These are phyloP conservation scores for Limnephilus auricula DNA, from an alignment of 2,888 invertebrate genomes.

Conservation along the genomic window DNA sequence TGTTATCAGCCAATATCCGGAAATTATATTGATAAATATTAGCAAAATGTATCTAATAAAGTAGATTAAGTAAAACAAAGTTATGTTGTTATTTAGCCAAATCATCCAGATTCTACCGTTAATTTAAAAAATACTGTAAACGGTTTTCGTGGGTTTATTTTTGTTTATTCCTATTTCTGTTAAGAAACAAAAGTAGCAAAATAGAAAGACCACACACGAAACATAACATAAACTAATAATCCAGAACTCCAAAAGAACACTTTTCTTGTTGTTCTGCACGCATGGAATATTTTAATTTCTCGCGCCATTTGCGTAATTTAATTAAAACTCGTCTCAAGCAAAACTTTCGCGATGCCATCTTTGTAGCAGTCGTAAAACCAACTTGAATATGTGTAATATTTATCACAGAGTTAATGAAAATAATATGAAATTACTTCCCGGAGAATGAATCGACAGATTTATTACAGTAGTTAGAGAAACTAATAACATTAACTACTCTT, in stretches of 20 bases:
- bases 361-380: neutral
- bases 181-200: neutral
- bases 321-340: constrained; percentile 56
- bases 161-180: too few species aligned
- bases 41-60: too few species aligned
- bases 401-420: neutral
- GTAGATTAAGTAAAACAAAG: too few species aligned
- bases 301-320: constrained; percentile 54
- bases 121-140: too few species aligned
- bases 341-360: constrained; percentile 31
- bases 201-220: constrained; percentile 18
- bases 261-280: constrained; percentile 21
- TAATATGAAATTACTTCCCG: neutral
- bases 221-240: neutral
- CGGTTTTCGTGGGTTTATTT: too few species aligned
- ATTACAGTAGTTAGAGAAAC: too few species aligned
- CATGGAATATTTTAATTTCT: constrained; percentile 56
- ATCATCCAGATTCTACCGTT: too few species aligned
- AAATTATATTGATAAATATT: too few species aligned
- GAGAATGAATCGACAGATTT: neutral
- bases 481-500: too few species aligned
- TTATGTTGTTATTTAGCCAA: too few species aligned
- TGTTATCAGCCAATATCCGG: too few species aligned
- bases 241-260: neutral
- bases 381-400: neutral